Conservation (phyloP, 1,140 invertebrate genomes). For the Papilio polyxenes region DNA sequence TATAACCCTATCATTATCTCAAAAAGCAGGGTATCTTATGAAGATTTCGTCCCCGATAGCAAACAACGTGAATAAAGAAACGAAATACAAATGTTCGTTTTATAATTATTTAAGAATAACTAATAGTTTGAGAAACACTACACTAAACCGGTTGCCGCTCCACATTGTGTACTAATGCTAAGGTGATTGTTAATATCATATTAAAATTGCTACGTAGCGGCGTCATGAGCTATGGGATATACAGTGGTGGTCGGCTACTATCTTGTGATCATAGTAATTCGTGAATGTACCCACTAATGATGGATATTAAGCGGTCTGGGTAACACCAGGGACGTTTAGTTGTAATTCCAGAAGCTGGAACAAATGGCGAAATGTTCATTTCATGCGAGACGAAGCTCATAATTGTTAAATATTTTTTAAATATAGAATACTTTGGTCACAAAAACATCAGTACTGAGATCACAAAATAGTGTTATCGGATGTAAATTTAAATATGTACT, state of each 20-base stretch:
- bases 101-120: not conserved
- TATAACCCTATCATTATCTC: too few species aligned
- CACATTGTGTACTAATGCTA: conserved; percentile 46
- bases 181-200: conserved; percentile 54
- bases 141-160: conserved; percentile 42
- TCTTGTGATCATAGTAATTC: conserved; percentile 22
- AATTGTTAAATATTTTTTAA: too few species aligned
- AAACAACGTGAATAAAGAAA: too few species aligned
- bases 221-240: conserved; percentile 20
- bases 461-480: too few species aligned
- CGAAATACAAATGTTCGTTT: too few species aligned
- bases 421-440: too few species aligned
- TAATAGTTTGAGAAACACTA: conserved; percentile 43
- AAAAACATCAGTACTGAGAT: too few species aligned
- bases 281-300: not conserved
- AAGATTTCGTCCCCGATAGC: too few species aligned
- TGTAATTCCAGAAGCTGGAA: conserved; percentile 1
- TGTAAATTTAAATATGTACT: too few species aligned
- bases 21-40: too few species aligned
- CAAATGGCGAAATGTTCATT: not conserved
- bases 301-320: not conserved
- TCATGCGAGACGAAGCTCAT: too few species aligned
- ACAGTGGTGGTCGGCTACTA: not conserved
- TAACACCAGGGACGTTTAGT: not conserved
- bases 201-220: conserved; percentile 44